These are phyloP conservation scores for Blomia tropicalis DNA, from an alignment of 2,888 invertebrate species.

Conservation along the genomic window DNA sequence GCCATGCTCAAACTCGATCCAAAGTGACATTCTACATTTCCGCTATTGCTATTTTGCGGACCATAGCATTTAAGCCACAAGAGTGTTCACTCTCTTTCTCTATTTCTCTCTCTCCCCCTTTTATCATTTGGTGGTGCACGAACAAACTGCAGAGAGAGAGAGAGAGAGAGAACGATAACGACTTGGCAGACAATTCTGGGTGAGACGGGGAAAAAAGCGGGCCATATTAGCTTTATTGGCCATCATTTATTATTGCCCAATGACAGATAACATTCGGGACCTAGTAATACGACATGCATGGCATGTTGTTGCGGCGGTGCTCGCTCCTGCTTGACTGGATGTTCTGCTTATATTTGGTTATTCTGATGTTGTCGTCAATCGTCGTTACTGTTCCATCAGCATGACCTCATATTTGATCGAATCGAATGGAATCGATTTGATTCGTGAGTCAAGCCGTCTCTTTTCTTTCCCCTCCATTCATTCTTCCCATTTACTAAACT, in stretches of 20 bases:
- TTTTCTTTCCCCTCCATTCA: too few relatives aligned
- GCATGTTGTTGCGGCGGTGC: too few relatives aligned
- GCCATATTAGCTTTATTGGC: conserved; percentile 7
- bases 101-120: too few relatives aligned
- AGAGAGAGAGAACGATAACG: not conserved
- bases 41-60: not conserved
- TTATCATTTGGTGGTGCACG: too few relatives aligned
- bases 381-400: not conserved
- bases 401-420: not conserved
- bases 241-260: not conserved
- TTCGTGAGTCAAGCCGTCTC: too few relatives aligned
- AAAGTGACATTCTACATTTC: conserved; percentile 12
- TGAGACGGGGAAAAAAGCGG: not conserved
- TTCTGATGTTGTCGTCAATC: too few relatives aligned
- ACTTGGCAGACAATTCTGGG: conserved; percentile 2
- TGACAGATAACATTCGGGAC: conserved; percentile 8
- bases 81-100: not conserved
- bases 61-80: not conserved
- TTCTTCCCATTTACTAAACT: too few relatives aligned
- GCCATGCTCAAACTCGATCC: not conserved
- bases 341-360: too few relatives aligned
- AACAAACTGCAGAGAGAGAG: too few relatives aligned
- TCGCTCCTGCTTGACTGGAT: not conserved
- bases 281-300: too few relatives aligned
- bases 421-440: not conserved